A percentile compares a stretch with the other conserved stretches of the same genome.
Conservation (phyloP, 2,113 vertebrate genomes). For the Hippocampus comes region DNA sequence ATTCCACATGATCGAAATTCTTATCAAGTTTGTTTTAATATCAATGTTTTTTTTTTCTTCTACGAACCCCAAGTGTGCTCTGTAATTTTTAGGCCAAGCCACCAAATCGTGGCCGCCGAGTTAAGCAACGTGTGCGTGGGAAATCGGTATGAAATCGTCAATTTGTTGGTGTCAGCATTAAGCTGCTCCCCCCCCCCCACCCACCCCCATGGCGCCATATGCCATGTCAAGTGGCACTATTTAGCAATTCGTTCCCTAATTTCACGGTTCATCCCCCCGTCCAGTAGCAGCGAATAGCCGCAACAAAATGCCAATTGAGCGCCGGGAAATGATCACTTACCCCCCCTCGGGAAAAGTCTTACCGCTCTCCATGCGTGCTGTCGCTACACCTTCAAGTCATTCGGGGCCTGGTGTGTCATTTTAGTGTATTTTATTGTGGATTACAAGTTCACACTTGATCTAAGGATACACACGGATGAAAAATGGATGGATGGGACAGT, state of each 20-base stretch:
- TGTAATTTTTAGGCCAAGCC: too few relatives aligned
- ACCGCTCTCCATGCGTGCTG: constrained; percentile 38
- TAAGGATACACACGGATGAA: too few relatives aligned
- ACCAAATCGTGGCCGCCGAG: background rate
- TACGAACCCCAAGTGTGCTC: too few relatives aligned
- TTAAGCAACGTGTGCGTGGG: constrained; percentile 64
- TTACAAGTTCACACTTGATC: too few relatives aligned
- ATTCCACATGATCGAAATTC: too few relatives aligned
- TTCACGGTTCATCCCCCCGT: constrained; percentile 74
- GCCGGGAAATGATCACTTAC: constrained; percentile 54
- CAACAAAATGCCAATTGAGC: constrained; percentile 73
- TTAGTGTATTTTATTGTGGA: too few relatives aligned
- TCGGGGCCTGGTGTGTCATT: too few relatives aligned
- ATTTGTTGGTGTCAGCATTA: constrained; percentile 72
- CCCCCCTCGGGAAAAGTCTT: constrained; percentile 50
- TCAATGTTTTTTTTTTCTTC: too few relatives aligned
- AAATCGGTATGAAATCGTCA: constrained; percentile 78
- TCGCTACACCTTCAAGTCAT: constrained; percentile 6
- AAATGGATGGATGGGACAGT: too few relatives aligned
- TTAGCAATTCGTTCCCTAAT: constrained; percentile 75
- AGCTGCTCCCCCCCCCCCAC: constrained; percentile 42
- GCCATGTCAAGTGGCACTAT: constrained; percentile 65
- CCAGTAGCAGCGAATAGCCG: constrained; percentile 59
- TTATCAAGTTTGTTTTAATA: too few relatives aligned
- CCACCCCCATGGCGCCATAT: constrained; percentile 63